Conservation (phyloP, 2,797 vertebrate genomes). For the Margarornis squamiger region DNA sequence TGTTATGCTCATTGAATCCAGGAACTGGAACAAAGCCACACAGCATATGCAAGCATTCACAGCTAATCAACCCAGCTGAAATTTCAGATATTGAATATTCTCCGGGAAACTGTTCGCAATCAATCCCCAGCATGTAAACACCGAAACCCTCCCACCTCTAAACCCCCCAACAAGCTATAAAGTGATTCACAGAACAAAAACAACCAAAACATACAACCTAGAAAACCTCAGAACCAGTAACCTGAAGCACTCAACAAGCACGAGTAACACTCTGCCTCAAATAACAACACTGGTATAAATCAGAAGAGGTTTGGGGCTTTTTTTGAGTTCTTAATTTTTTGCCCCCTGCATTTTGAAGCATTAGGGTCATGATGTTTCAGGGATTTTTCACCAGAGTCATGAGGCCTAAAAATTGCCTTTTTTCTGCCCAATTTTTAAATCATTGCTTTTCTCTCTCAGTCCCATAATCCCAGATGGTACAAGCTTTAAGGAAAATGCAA, state of each 20-base stretch:
- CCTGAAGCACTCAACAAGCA: neutral
- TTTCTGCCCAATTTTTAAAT: rapidly evolving
- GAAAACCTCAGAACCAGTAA: neutral
- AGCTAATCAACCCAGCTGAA: slow-evolving; percentile 58
- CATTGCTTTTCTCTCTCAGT: neutral
- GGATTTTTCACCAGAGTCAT: neutral
- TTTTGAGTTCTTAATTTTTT: neutral
- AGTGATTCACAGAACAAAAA: neutral
- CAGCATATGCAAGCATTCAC: slow-evolving; percentile 54
- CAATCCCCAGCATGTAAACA: slow-evolving; percentile 53
- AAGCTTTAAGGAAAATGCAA: neutral
- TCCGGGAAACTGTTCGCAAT: slow-evolving; percentile 11
- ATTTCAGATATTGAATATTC: slow-evolving; percentile 37
- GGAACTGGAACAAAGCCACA: slow-evolving; percentile 50
- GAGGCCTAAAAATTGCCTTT: neutral
- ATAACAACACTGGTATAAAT: neutral
- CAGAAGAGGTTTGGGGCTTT: neutral
- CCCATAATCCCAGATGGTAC: neutral
- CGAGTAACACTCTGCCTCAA: neutral
- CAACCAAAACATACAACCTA: neutral
- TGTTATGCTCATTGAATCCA: neutral
- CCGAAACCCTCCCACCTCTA: slow-evolving; percentile 24
- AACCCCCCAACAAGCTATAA: neutral
- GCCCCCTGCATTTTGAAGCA: neutral
- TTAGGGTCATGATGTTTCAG: neutral